A percentile compares a stretch with the other conserved stretches of the same genome.
phyloP scores from a whole-genome alignment of 1,140 invertebrate species.

The Calephelis nemesis region DNA sequence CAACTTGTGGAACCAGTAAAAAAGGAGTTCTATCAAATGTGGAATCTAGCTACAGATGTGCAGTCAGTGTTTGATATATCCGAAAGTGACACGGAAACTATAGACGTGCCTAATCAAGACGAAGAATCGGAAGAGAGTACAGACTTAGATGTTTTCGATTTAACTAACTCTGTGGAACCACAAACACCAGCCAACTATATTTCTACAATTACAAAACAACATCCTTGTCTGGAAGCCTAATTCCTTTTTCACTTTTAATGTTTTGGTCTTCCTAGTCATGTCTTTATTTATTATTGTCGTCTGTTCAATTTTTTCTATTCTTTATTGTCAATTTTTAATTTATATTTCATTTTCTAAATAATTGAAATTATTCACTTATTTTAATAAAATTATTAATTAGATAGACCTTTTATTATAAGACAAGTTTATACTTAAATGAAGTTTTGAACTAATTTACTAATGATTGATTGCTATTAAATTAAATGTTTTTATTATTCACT shows the following conservation, averaged over 20 bases:
- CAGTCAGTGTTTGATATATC: slow-evolving; percentile 34
- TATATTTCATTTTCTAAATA: slow-evolving; percentile 12
- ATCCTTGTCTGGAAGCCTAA: slow-evolving; percentile 2
- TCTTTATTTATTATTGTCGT: slow-evolving; percentile 6
- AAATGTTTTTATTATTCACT: neutral
- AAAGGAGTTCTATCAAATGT: slow-evolving; percentile 63
- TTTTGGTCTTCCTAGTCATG: neutral
- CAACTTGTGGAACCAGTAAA: slow-evolving; percentile 62
- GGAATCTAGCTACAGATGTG: slow-evolving; percentile 48
- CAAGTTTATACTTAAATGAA: slow-evolving; percentile 23
- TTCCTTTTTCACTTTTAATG: neutral
- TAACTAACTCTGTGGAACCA: slow-evolving; percentile 22
- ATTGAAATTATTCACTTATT: neutral
- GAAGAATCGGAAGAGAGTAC: slow-evolving; percentile 37
- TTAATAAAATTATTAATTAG: slow-evolving; percentile 12
- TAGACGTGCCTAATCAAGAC: slow-evolving; percentile 36
- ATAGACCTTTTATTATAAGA: slow-evolving; percentile 19
- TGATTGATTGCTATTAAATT: neutral
- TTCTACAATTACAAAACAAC: slow-evolving; percentile 15
- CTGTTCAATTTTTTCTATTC: neutral
- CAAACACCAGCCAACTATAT: slow-evolving; percentile 22
- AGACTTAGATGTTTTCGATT: slow-evolving; percentile 18
- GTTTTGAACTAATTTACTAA: slow-evolving; percentile 19
- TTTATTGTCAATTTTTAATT: neutral
- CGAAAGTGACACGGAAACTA: slow-evolving; percentile 47